These are phyloP conservation scores for Melanotaenia parkinsoni DNA, from an alignment of 2,797 vertebrate genomes.

Conservation along the genomic window DNA sequence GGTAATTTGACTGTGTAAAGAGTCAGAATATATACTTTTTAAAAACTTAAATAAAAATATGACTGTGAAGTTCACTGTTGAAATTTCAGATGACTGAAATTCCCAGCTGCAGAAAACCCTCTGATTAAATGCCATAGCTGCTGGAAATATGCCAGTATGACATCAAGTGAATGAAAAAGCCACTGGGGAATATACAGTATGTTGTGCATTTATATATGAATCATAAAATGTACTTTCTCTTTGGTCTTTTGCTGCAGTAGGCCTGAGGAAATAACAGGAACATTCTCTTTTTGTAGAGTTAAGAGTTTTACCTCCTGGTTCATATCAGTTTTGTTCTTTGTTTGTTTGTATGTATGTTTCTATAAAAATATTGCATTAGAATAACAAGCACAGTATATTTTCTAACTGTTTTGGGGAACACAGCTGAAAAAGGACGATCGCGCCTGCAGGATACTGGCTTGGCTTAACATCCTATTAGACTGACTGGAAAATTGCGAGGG, in stretches of 20 bases:
- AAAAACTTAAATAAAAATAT: neutral
- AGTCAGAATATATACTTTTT: neutral
- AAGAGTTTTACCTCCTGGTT: neutral
- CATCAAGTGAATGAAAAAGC: too few relatives aligned
- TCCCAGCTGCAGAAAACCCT: too few relatives aligned
- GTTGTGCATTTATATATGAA: too few relatives aligned
- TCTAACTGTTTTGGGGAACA: neutral
- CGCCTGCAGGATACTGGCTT: neutral
- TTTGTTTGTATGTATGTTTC: too few relatives aligned
- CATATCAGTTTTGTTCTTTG: neutral
- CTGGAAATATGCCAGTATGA: too few relatives aligned
- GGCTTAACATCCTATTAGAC: too few relatives aligned
- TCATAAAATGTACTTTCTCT: neutral
- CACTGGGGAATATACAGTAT: too few relatives aligned
- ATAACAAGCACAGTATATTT: neutral
- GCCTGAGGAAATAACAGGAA: neutral
- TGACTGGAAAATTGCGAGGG: too few relatives aligned
- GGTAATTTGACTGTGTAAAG: too few relatives aligned
- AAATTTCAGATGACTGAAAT: too few relatives aligned
- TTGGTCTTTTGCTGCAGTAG: neutral
- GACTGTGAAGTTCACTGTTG: neutral
- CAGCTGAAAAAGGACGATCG: constrained; percentile 2
- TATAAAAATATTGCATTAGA: neutral
- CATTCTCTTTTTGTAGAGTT: neutral
- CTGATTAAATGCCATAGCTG: too few relatives aligned